These are phyloP conservation scores for Tethya wilhelma DNA, from an alignment of 37 sponge, comb jelly and placozoan species.

Conservation along the genomic window DNA sequence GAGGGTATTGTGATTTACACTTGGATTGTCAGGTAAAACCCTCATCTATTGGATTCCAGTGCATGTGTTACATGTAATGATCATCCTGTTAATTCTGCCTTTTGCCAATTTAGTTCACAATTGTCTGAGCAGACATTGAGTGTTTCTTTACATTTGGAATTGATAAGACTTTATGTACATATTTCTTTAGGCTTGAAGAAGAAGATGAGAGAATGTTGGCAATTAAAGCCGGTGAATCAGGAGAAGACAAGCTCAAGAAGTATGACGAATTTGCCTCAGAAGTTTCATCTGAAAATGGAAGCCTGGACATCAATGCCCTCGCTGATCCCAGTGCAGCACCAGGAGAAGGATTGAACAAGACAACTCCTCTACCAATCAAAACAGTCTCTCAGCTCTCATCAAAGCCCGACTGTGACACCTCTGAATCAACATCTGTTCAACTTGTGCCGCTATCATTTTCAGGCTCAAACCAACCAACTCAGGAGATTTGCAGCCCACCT, in stretches of 20 bases:
- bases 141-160: neutral
- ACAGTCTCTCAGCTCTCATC: neutral
- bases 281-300: neutral
- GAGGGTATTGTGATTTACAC: constrained; percentile 70
- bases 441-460: no score
- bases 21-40: constrained; percentile 73
- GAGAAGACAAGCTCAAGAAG: constrained; percentile 22
- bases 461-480: no score
- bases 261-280: neutral
- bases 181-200: constrained; percentile 38
- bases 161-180: neutral
- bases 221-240: constrained; percentile 28
- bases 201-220: constrained; percentile 66
- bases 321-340: constrained; percentile 4
- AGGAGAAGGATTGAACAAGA: neutral
- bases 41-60: neutral
- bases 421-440: neutral
- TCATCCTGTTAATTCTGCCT: neutral
- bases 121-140: neutral
- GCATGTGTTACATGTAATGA: neutral
- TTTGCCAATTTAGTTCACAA: neutral
- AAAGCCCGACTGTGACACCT: neutral
- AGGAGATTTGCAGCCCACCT: neutral
- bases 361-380: neutral
- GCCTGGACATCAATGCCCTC: constrained; percentile 5